These are phyloP conservation scores for Diplosoma virens DNA, from an alignment of 23 tunicate genomes.

Conservation along the genomic window DNA sequence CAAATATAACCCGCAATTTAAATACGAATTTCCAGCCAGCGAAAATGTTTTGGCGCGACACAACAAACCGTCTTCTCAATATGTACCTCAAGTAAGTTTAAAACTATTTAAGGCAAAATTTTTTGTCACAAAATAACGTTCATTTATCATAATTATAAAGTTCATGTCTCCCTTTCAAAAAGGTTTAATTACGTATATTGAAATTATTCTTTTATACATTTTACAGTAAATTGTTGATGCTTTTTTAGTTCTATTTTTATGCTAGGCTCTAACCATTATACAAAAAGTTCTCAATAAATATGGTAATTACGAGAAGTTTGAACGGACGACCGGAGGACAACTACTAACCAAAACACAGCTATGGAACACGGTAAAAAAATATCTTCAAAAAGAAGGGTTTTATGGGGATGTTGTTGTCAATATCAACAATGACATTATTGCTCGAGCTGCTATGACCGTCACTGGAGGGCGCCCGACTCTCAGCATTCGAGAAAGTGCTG, in stretches of 20 bases:
- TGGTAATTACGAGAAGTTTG: slow-evolving; percentile 86
- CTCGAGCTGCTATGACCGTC: slow-evolving; percentile 89
- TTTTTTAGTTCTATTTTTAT: too few species aligned
- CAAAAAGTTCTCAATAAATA: slow-evolving; percentile 60
- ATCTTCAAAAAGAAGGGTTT: slow-evolving; percentile 79
- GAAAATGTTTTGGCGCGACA: slow-evolving; percentile 39
- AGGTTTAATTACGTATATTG: too few species aligned
- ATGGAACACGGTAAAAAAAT: slow-evolving; percentile 69
- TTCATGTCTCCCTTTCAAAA: too few species aligned
- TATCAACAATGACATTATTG: slow-evolving; percentile 70
- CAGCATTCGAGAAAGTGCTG: slow-evolving; percentile 77
- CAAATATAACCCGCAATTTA: slow-evolving; percentile 76
- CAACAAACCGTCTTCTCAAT: slow-evolving; percentile 59
- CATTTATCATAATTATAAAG: too few species aligned
- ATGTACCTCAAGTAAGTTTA: slow-evolving; percentile 71
- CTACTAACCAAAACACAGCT: slow-evolving; percentile 65
- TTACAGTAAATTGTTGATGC: too few species aligned
- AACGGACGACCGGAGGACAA: slow-evolving; percentile 80
- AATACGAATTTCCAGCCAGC: slow-evolving; percentile 64
- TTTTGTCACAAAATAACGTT: too few species aligned
- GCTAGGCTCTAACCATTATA: slow-evolving; percentile 70
- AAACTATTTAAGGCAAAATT: too few species aligned
- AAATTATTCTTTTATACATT: too few species aligned
- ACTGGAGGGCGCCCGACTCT: slow-evolving; percentile 87
- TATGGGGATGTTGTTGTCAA: slow-evolving; percentile 84